Evolutionary conservation across 2,113 vertebrate species (phyloP).

Genomic region (Fulica atra): DNA sequence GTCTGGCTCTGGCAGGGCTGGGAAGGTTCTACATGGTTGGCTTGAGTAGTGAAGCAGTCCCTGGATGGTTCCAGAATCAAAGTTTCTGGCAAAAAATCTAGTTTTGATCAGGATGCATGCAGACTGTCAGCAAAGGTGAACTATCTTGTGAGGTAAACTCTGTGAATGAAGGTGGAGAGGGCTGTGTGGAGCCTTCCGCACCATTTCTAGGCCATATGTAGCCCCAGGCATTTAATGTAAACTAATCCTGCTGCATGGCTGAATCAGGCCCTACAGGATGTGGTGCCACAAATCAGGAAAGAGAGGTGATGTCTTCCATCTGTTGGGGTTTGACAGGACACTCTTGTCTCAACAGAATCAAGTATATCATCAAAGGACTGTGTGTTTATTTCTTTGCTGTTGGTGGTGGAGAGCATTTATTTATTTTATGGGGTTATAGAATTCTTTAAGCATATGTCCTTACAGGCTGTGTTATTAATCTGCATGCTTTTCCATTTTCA

Average conservation of each 20-base stretch:
- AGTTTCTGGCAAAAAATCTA: background rate
- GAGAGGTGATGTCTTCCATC: background rate
- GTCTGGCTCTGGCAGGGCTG: background rate
- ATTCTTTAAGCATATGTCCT: background rate
- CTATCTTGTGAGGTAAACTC: background rate
- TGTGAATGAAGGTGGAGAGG: background rate
- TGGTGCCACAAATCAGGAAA: background rate
- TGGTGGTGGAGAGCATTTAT: background rate
- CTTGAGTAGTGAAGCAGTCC: background rate
- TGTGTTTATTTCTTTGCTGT: background rate
- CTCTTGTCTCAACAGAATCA: background rate
- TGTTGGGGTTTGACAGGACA: background rate
- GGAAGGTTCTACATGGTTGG: accelerated
- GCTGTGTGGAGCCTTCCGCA: background rate
- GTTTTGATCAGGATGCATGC: background rate
- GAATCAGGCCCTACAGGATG: background rate
- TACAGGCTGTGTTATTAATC: background rate
- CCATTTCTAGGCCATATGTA: background rate
- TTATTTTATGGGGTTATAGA: background rate
- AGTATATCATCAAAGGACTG: background rate
- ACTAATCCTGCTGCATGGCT: background rate
- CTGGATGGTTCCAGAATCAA: background rate
- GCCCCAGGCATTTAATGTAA: background rate
- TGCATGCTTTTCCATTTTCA: background rate
- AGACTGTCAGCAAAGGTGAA: background rate